A percentile compares a stretch with the other conserved stretches of the same genome.
phyloP scores from a whole-genome alignment of 2,888 invertebrate species.

The Timandra comae region DNA sequence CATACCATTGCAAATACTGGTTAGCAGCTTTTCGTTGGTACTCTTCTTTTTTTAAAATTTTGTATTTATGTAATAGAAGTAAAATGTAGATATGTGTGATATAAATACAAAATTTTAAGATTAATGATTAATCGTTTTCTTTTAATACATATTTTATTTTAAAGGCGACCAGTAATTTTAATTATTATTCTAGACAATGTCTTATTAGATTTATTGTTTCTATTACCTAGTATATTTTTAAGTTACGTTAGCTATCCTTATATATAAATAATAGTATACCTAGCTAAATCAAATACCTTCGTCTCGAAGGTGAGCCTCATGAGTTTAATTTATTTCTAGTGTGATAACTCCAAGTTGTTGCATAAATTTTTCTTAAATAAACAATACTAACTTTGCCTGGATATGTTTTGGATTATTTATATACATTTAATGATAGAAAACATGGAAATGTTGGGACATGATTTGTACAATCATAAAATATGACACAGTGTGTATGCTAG shows the following conservation, averaged over 20 bases:
- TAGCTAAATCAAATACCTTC: slow-evolving; percentile 60
- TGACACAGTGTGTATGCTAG: too few species aligned
- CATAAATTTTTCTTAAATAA: slow-evolving; percentile 71
- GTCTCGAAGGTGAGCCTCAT: slow-evolving; percentile 58
- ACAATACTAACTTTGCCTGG: slow-evolving; percentile 72
- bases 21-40: slow-evolving; percentile 74
- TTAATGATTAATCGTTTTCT: slow-evolving; percentile 66
- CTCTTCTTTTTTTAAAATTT: slow-evolving; percentile 69
- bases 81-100: slow-evolving; percentile 76
- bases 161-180: slow-evolving; percentile 64
- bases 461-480: too few species aligned
- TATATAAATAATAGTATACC: slow-evolving; percentile 39
- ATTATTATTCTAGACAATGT: slow-evolving; percentile 57
- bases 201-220: slow-evolving; percentile 63
- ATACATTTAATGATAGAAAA: slow-evolving; percentile 3
- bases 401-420: slow-evolving; percentile 55
- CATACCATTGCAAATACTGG: slow-evolving; percentile 73
- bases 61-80: slow-evolving; percentile 77
- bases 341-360: slow-evolving; percentile 72
- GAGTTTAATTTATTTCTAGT: slow-evolving; percentile 71
- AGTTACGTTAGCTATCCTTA: slow-evolving; percentile 66
- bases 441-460: too few species aligned
- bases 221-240: slow-evolving; percentile 62
- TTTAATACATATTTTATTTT: slow-evolving; percentile 66
- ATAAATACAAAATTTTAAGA: slow-evolving; percentile 78